A percentile compares a stretch with the other conserved stretches of the same genome.
phyloP scores from a whole-genome alignment of 1,140 invertebrate genomes.

The Daktulosphaira vitifoliae region DNA sequence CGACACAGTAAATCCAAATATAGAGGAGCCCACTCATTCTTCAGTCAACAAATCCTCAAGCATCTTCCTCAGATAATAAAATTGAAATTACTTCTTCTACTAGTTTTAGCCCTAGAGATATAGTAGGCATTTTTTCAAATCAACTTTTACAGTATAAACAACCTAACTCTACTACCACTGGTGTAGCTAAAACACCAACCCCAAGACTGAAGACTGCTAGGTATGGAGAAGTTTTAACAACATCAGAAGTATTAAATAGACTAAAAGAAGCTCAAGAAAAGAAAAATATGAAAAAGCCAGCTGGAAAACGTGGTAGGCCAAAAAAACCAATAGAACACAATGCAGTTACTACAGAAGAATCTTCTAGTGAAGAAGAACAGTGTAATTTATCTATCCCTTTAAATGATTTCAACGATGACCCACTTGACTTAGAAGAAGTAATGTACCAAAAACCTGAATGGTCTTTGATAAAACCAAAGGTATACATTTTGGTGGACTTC shows the following conservation, averaged over 20 bases:
- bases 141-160: no score
- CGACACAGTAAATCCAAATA: no score
- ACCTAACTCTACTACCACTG: no score
- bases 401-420: background rate
- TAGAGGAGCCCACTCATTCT: no score
- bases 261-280: background rate
- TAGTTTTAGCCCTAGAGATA: no score
- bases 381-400: background rate
- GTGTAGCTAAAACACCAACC: background rate
- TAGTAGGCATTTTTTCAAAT: no score
- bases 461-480: constrained; percentile 1
- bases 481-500: constrained; percentile 14
- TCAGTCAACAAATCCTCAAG: no score
- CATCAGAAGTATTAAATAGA: background rate
- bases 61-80: no score
- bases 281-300: constrained; percentile 1
- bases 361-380: background rate
- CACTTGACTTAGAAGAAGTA: constrained; percentile 14
- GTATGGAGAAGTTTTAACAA: constrained; percentile 9
- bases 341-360: background rate
- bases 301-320: background rate
- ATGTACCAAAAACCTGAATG: constrained; percentile 13
- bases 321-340: constrained; percentile 1
- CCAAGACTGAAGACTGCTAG: background rate
- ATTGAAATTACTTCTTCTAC: no score